Evolutionary conservation across 2,113 vertebrate genomes (phyloP).

Genomic region (Phylloscopus trochilus): DNA sequence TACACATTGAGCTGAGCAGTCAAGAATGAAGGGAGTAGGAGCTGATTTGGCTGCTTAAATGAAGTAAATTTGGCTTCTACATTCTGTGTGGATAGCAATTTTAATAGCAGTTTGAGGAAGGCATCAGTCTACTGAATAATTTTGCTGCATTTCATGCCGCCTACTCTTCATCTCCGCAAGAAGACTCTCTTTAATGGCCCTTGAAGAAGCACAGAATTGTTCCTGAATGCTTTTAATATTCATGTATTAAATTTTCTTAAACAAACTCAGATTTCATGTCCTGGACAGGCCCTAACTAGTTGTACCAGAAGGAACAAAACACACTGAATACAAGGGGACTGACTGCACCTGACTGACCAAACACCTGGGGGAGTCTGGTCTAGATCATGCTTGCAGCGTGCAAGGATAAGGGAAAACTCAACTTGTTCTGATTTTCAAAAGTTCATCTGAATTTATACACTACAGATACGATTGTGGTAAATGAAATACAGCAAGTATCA

Average conservation of each 20-base stretch:
- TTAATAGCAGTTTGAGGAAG: slow-evolving; percentile 1
- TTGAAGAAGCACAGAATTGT: background rate
- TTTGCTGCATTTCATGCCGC: background rate
- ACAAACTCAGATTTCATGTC: background rate
- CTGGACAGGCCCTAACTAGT: background rate
- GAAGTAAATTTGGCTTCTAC: background rate
- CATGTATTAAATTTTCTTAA: background rate
- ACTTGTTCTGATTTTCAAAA: background rate
- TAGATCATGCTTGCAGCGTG: background rate
- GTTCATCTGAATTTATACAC: background rate
- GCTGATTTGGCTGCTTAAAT: background rate
- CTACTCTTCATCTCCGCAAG: background rate
- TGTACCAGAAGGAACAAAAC: background rate
- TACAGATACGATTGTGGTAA: background rate
- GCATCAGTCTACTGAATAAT: background rate
- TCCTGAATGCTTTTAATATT: background rate
- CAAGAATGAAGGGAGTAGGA: background rate
- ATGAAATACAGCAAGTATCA: background rate
- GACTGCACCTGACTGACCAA: background rate
- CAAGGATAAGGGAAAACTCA: background rate
- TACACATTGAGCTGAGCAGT: background rate
- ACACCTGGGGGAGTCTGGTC: background rate
- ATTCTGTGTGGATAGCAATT: background rate
- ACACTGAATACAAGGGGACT: background rate
- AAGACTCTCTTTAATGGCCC: background rate